Evolutionary conservation across 1,140 invertebrate species (phyloP).

Genomic region (Drosophila littoralis): DNA sequence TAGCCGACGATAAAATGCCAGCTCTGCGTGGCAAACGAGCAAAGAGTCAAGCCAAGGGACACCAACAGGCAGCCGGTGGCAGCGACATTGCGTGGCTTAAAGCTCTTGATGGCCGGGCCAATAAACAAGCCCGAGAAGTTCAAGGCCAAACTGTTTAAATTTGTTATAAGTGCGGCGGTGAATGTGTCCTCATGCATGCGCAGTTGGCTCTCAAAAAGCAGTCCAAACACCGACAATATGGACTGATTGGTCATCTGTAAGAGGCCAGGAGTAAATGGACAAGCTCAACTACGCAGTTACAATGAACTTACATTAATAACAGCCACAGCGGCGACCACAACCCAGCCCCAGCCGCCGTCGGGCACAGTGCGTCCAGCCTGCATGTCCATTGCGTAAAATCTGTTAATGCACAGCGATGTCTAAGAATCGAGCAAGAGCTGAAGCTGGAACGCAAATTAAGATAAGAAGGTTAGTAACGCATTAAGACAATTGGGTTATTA

Average conservation of each 20-base stretch:
- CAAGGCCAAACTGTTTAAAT: constrained; percentile 88
- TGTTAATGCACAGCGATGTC: constrained; percentile 4
- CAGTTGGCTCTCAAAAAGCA: constrained; percentile 88
- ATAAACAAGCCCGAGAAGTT: constrained; percentile 89
- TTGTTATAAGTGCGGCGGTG: constrained; percentile 89
- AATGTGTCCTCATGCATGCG: constrained; percentile 88
- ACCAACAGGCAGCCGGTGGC: constrained; percentile 87
- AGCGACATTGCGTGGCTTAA: constrained; percentile 87
- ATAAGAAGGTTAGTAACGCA: constrained; percentile 18
- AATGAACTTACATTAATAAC: constrained; percentile 87
- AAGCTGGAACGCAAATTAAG: constrained; percentile 14
- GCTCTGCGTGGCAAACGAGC: constrained; percentile 87
- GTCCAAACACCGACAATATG: constrained; percentile 89
- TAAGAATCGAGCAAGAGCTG: constrained; percentile 1
- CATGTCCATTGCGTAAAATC: constrained; percentile 27
- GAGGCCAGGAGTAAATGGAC: not conserved
- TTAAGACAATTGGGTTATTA: constrained; percentile 24
- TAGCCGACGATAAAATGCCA: constrained; percentile 88
- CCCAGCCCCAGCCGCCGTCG: constrained; percentile 89
- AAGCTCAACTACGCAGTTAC: not conserved
- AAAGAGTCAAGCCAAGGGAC: constrained; percentile 87
- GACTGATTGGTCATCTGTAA: constrained; percentile 89
- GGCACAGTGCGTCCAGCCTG: constrained; percentile 79
- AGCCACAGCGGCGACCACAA: constrained; percentile 87
- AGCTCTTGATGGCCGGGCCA: constrained; percentile 88